phyloP scores from a whole-genome alignment of 1,140 invertebrate species.

The Philopotamus ludificatus region DNA sequence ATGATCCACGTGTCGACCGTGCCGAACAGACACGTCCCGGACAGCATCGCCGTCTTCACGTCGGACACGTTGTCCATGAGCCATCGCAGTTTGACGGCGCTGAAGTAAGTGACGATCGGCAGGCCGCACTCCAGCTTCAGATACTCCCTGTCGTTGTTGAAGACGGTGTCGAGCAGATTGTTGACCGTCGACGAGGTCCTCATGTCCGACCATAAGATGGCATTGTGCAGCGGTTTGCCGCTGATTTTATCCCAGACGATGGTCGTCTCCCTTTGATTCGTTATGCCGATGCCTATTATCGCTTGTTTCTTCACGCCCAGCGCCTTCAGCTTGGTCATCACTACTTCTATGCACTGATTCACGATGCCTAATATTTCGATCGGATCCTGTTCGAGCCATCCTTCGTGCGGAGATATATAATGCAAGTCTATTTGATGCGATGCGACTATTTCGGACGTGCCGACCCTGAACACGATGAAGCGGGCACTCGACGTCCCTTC shows the following conservation, averaged over 20 bases:
- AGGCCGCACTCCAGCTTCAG: conserved; percentile 77
- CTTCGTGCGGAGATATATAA: conserved; percentile 81
- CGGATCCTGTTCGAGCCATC: conserved; percentile 95
- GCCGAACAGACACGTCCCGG: conserved; percentile 82
- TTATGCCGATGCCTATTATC: conserved; percentile 81
- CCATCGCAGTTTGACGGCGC: conserved; percentile 89
- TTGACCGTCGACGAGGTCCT: conserved; percentile 85
- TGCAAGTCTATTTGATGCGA: conserved; percentile 84
- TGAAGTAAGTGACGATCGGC: conserved; percentile 95
- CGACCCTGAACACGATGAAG: conserved; percentile 89
- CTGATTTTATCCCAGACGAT: conserved; percentile 90
- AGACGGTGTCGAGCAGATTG: conserved; percentile 70
- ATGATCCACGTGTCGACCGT: conserved; percentile 96
- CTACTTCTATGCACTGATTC: conserved; percentile 73
- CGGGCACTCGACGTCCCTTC: conserved; percentile 93
- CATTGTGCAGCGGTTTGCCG: conserved; percentile 72
- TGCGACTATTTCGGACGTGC: conserved; percentile 80
- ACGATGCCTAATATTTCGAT: conserved; percentile 76
- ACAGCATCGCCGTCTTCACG: conserved; percentile 74
- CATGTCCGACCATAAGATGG: conserved; percentile 81
- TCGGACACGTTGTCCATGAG: conserved; percentile 85
- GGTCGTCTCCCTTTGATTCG: conserved; percentile 93
- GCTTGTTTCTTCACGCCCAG: conserved; percentile 64
- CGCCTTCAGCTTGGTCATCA: conserved; percentile 68
- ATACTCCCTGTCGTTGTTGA: conserved; percentile 74